phyloP scores from a whole-genome alignment of 2,113 vertebrate species.

The Cinclus mexicanus region DNA sequence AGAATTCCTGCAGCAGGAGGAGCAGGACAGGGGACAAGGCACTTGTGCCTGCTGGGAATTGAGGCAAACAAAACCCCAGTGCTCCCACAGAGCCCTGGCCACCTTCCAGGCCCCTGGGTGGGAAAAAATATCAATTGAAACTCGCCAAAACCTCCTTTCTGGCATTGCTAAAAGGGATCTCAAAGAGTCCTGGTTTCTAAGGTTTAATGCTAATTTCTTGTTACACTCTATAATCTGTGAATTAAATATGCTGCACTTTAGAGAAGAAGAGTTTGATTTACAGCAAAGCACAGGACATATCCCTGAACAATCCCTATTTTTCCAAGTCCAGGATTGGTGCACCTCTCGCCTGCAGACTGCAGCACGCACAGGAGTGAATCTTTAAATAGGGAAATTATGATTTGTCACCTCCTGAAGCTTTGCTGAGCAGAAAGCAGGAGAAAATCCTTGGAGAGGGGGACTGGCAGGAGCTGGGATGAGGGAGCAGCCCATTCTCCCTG shows the following conservation, averaged over 20 bases:
- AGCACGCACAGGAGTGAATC: not conserved
- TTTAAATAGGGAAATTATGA: not conserved
- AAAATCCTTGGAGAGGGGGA: not conserved
- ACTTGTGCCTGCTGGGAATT: not conserved
- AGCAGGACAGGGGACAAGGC: not conserved
- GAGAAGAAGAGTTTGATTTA: accelerated
- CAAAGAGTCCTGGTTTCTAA: not conserved
- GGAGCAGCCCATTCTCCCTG: not conserved
- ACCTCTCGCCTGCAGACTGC: not conserved
- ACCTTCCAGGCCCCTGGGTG: not conserved
- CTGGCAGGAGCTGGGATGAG: not conserved
- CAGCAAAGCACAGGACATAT: accelerated
- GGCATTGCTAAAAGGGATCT: not conserved
- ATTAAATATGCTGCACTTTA: not conserved
- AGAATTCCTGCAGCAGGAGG: not conserved
- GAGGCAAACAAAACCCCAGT: not conserved
- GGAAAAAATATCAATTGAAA: not conserved
- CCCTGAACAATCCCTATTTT: not conserved
- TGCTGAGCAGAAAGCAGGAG: not conserved
- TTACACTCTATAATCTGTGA: not conserved
- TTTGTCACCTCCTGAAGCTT: not conserved
- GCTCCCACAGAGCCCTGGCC: not conserved
- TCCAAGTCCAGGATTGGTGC: not conserved
- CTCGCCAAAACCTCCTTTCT: not conserved
- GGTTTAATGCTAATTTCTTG: not conserved